Conservation (phyloP, 2,113 vertebrate genomes). For the Oostethus manadensis region DNA sequence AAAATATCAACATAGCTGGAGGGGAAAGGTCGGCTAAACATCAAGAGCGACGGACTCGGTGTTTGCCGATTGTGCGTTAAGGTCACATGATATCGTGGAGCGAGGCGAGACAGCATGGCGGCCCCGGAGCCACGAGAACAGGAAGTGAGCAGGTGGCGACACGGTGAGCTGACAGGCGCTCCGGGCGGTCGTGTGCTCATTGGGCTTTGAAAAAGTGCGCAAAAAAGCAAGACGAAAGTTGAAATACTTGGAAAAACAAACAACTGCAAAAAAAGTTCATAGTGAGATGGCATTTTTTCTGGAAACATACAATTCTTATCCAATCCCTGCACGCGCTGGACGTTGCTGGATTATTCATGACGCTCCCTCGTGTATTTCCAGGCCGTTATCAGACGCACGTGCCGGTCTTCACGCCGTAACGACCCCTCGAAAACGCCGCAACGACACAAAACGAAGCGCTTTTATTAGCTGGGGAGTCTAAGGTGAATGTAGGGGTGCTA, state of each 20-base stretch:
- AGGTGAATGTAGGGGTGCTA: too few species aligned
- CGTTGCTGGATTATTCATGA: constrained; percentile 27
- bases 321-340: constrained; percentile 29
- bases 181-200: constrained; percentile 6
- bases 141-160: constrained; percentile 3
- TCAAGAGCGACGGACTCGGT: not conserved
- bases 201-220: not conserved
- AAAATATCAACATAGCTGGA: too few species aligned
- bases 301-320: constrained; percentile 7
- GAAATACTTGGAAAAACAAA: too few species aligned
- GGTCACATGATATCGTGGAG: not conserved
- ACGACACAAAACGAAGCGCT: too few species aligned
- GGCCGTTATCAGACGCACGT: not conserved
- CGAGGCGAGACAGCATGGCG: constrained; percentile 1
- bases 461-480: too few species aligned
- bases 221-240: too few species aligned
- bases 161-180: not conserved
- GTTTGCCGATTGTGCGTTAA: constrained; percentile 9
- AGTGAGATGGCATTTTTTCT: too few species aligned
- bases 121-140: constrained; percentile 12
- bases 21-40: not conserved
- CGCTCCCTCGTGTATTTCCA: constrained; percentile 27
- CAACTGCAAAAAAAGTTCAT: too few species aligned
- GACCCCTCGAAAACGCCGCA: not conserved
- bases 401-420: not conserved